Percentiles rank a stretch among this genome's conserved stretches.
These are phyloP conservation scores for Bambusicola thoracicus DNA, from an alignment of 2,113 vertebrate genomes.

Conservation along the genomic window DNA sequence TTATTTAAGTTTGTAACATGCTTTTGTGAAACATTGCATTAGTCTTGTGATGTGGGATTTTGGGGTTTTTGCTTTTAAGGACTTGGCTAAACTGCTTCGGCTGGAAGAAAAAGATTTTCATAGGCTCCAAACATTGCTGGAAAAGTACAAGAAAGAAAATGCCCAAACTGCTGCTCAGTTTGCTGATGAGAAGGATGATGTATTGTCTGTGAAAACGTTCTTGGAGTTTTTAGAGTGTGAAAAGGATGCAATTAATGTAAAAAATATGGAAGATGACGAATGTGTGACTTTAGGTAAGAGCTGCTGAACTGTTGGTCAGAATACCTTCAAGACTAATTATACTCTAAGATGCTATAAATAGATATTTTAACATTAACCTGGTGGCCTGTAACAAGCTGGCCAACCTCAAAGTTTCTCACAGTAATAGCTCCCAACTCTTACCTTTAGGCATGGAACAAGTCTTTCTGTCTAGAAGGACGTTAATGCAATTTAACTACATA, in stretches of 20 bases:
- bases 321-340: background rate
- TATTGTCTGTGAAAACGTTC: conserved; percentile 84
- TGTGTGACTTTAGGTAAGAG: conserved; percentile 79
- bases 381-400: background rate
- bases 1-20: background rate
- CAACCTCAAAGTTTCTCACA: background rate
- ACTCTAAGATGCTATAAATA: background rate
- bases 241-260: conserved; percentile 81
- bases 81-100: conserved; percentile 76
- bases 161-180: conserved; percentile 79
- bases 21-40: background rate
- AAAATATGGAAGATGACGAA: conserved; percentile 75
- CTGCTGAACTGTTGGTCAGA: background rate
- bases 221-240: conserved; percentile 90
- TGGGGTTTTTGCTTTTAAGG: conserved; percentile 61
- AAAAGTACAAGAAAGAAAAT: conserved; percentile 84
- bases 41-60: background rate
- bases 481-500: background rate
- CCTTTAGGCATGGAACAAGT: background rate
- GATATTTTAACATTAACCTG: background rate
- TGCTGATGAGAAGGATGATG: conserved; percentile 77
- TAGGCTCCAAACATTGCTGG: conserved; percentile 81
- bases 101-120: conserved; percentile 84
- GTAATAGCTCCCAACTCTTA: background rate
- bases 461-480: background rate